Base-by-base conservation (phyloP, 2,797 vertebrate species). In the Scyliorhinus canicula region DNA sequence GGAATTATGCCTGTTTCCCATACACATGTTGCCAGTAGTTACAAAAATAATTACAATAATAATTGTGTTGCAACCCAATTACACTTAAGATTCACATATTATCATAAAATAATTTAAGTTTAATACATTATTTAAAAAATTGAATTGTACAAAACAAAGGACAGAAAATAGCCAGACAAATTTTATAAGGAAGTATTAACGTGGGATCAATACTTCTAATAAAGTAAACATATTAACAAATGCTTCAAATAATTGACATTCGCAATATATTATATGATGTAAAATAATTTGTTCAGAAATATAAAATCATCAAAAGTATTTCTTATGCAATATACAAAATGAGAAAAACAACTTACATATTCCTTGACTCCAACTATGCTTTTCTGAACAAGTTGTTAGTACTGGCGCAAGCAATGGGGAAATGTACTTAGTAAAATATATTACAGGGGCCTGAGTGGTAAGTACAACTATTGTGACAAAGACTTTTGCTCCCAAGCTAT, bases 351-450 rank as follows among this genome's bases (percentile, higher is more conserved):
- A 74, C 93, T 71, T 94, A 94, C 93, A 21, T 71, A 74, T 52
- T 94, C 93, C 67, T 94, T n/a, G 44, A 74, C 47, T 71, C 93
- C 93, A 93, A 35, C 47, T 52, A 9, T 35, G 31, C 24, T 93
- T 93, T 52, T 93, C 65, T 93, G 93, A 94, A 67, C 3, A 26
- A 74, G 52, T 12, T n/a, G 93, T 67, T 6, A 52, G n/a, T 55
- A 50, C 67, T 71, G 28, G 47, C 21, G 21, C 52, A 44, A 63
- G 19, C 86, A 90, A 69, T 31, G 14, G 44, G 63, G 47, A 94
- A 19, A 35, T 94, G 28, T 71, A 71, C 69, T 94, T 52, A n/a
- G 31, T 35, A 35, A 52, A 71, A 35, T 28, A n/a, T 55, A 74
- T 44, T 71, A 52, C 65, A 52, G 67, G 31, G 50, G 31, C 93